Percentiles rank a stretch among this genome's conserved stretches.
phyloP scores from a whole-genome alignment of 1,140 invertebrate genomes.

The Metopolophium dirhodum region DNA sequence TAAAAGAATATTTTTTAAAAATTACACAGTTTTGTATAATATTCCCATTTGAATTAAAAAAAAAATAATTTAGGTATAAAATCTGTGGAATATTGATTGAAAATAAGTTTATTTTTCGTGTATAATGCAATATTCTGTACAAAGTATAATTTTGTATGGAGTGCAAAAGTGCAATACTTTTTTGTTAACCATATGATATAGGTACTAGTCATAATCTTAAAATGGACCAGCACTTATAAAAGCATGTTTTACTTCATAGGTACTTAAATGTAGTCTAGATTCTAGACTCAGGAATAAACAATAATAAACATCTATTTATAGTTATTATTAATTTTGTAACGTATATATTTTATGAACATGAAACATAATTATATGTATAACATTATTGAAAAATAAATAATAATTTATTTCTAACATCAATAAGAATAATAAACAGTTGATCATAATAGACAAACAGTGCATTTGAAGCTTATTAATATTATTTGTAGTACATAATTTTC shows the following conservation, averaged over 20 bases:
- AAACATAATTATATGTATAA: slow-evolving; percentile 29
- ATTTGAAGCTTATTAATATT: not conserved
- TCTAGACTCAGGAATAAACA: not conserved
- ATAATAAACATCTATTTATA: not conserved
- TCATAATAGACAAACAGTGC: not conserved
- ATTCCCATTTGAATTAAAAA: too few species aligned
- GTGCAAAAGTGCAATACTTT: too few species aligned
- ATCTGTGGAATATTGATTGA: too few species aligned
- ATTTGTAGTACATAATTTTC: not conserved
- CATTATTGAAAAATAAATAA: slow-evolving; percentile 38
- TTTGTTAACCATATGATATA: too few species aligned
- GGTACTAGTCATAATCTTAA: not conserved
- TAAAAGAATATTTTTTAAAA: too few species aligned
- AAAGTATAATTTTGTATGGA: too few species aligned
- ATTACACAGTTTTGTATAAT: too few species aligned
- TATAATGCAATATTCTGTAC: too few species aligned
- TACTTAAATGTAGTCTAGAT: not conserved
- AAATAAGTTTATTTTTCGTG: too few species aligned
- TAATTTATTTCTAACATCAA: slow-evolving; percentile 21
- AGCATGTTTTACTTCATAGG: not conserved
- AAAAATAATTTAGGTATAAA: too few species aligned
- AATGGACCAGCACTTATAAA: not conserved
- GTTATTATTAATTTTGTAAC: not conserved
- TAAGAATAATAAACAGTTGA: not conserved
- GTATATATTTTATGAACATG: slow-evolving; percentile 13